Percentiles rank a stretch among this genome's conserved stretches.
Conservation (phyloP, 2,113 vertebrate genomes). For the Camelus dromedarius region DNA sequence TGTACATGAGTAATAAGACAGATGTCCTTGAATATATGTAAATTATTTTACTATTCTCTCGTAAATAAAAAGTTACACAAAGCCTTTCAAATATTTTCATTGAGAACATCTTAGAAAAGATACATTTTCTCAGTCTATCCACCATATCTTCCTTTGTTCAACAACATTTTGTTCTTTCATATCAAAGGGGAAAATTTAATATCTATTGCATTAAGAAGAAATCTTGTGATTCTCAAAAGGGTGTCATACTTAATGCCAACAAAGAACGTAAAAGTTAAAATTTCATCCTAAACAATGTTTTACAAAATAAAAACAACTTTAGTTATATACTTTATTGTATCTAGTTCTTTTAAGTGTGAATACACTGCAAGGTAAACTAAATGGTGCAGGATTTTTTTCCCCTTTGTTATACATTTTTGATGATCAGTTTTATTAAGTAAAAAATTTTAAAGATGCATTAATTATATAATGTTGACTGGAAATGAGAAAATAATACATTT, state of each 20-base stretch:
- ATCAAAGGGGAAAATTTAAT: neutral
- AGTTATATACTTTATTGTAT: neutral
- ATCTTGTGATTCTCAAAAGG: neutral
- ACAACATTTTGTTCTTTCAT: neutral
- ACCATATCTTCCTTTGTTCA: neutral
- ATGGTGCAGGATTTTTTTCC: neutral
- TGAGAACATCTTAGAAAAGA: no score
- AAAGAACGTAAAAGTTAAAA: constrained; percentile 26
- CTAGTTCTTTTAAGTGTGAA: neutral
- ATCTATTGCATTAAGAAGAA: neutral
- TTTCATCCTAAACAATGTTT: neutral
- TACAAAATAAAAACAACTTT: constrained; percentile 28
- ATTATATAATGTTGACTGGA: neutral
- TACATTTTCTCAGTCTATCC: no score
- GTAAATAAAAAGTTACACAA: neutral
- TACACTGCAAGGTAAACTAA: neutral
- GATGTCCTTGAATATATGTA: constrained; percentile 42
- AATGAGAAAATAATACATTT: no score
- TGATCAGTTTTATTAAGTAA: neutral
- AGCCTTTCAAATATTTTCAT: no score
- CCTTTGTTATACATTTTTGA: neutral
- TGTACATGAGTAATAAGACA: constrained; percentile 57
- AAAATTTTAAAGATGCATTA: neutral
- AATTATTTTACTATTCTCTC: constrained; percentile 77
- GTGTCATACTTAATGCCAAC: neutral